Conservation (phyloP, 2,113 vertebrate species). For the Sakesphorus luctuosus region DNA sequence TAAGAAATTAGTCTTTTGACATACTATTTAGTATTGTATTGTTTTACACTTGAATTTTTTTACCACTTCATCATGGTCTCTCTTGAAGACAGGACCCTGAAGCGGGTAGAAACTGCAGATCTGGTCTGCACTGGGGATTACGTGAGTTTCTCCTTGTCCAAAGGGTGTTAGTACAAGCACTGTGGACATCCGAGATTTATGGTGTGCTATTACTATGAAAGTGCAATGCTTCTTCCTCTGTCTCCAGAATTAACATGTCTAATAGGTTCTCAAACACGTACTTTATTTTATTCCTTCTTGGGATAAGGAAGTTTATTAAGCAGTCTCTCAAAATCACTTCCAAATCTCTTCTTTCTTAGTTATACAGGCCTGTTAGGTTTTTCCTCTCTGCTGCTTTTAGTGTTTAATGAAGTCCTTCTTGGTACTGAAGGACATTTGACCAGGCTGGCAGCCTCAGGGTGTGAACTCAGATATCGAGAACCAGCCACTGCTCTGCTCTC, state of each 20-base stretch:
- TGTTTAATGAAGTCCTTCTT: neutral
- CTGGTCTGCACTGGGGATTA: neutral
- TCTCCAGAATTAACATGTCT: neutral
- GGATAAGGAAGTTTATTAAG: neutral
- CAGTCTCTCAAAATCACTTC: neutral
- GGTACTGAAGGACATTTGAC: neutral
- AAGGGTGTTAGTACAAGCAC: neutral
- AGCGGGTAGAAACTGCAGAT: neutral
- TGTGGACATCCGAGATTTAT: neutral
- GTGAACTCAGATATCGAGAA: neutral
- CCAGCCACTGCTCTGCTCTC: neutral
- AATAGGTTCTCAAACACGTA: neutral
- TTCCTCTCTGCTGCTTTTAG: neutral
- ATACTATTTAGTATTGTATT: neutral
- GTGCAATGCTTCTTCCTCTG: neutral
- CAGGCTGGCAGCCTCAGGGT: rapidly evolving
- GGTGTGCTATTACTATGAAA: neutral
- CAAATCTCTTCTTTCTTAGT: neutral
- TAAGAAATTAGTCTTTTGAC: neutral
- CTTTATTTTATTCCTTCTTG: neutral
- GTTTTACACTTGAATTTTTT: neutral
- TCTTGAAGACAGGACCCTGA: neutral
- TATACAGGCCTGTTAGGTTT: neutral
- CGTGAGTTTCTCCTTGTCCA: neutral
- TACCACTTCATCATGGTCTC: neutral